phyloP scores from a whole-genome alignment of 2,797 vertebrate species.

The Petrocephalus sullivani region DNA sequence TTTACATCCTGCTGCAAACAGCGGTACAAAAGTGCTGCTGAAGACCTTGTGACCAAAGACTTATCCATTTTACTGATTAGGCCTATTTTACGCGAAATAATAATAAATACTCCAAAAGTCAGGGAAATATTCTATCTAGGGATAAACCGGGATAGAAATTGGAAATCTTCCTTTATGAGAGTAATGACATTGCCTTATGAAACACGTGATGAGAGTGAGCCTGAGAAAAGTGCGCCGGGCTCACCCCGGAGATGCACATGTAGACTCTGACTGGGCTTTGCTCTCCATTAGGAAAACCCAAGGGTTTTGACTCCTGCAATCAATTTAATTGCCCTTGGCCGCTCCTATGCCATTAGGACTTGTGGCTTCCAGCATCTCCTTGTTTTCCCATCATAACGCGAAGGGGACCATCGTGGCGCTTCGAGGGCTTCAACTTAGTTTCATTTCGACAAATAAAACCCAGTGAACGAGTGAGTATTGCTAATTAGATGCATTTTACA shows the following conservation, averaged over 20 bases:
- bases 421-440: background rate
- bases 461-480: constrained; percentile 22
- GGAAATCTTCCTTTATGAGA: background rate
- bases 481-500: background rate
- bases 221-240: background rate
- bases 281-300: constrained; percentile 51
- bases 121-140: background rate
- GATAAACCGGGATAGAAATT: background rate
- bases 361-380: constrained; percentile 52
- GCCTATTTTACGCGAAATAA: background rate
- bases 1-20: background rate
- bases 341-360: constrained; percentile 74
- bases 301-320: constrained; percentile 58
- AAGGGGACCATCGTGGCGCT: constrained; percentile 16
- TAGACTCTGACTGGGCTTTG: constrained; percentile 38
- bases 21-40: too few species aligned
- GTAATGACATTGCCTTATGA: background rate
- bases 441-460: background rate
- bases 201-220: constrained; percentile 9
- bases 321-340: constrained; percentile 64
- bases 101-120: background rate
- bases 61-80: background rate
- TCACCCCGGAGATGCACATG: constrained; percentile 48
- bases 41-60: background rate
- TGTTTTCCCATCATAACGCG: constrained; percentile 40